Evolutionary conservation across 2,113 vertebrate species (phyloP), one percentile per base, ranked within the genome.

Genomic region (Pluvianellus socialis): DNA sequence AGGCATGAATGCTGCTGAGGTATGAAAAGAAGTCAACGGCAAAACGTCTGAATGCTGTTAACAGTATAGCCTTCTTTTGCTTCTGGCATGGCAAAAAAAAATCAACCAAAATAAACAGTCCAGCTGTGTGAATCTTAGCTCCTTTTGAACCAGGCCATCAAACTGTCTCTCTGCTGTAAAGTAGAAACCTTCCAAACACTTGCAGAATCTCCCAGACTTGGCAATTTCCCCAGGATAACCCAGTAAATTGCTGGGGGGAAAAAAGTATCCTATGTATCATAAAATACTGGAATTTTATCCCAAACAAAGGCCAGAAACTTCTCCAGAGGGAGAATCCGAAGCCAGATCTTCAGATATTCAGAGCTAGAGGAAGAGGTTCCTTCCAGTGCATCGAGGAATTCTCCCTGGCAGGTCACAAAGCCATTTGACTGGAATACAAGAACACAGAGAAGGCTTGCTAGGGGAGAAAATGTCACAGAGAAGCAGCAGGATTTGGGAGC

Each of bases 121-220:
- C 93, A 95, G 87, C 95, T 95, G 92, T 97, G 95, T 97, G 96
- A 96, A 95, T 92, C 77, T 93, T 86, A 95, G 90, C 90, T 96
- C 93, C 94, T 96, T 96, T 97, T 97, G 95, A 95, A 96, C 94
- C 82, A 89, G 93, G 79, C 91, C 94, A 97, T 96, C 96, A 95
- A 95, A 94, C 92, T 96, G 96, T 95, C 94, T 95, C 88, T 90
- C 94, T 93, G 81, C 89, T 42, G 1, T 96, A 94, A 96, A 95
- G 81, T 53, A 95, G 95, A 96, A 96, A 70, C 40, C 84, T 96
- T 96, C 85, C 91, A 96, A 96, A 94, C 93, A 90, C 90, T 96
- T 90, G 63, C 68, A 92, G 79, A 85, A 93, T 92, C 85, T 81
- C 61, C 61, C 79, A 88, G 92, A 88, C 94, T 96, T 97, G 97